Evolutionary conservation across 2,888 invertebrate species (phyloP).

Genomic region (Arrhopalites spinosus): DNA sequence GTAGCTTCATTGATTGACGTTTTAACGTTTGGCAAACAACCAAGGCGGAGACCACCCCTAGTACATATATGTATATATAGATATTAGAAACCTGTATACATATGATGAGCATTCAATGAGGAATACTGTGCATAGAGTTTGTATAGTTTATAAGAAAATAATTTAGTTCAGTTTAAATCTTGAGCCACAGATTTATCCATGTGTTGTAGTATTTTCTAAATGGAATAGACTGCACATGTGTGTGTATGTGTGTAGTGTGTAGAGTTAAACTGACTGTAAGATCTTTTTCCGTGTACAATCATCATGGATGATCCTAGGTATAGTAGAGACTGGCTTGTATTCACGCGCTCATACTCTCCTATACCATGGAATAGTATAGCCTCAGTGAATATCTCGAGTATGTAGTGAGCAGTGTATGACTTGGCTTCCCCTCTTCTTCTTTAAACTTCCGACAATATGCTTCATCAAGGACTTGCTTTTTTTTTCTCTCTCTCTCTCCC

Average conservation of each 20-base stretch:
- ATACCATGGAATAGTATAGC: too few relatives aligned
- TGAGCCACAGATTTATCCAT: constrained; percentile 31
- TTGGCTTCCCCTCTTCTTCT: constrained; percentile 1
- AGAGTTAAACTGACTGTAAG: neutral
- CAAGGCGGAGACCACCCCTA: constrained; percentile 35
- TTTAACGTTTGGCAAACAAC: constrained; percentile 41
- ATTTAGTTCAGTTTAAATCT: constrained; percentile 24
- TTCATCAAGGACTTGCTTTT: constrained; percentile 28
- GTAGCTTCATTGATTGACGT: constrained; percentile 49
- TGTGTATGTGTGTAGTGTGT: neutral
- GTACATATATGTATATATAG: constrained; percentile 1
- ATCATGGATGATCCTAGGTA: too few relatives aligned
- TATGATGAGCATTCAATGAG: too few relatives aligned
- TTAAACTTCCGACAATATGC: constrained; percentile 25
- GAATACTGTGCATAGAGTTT: too few relatives aligned
- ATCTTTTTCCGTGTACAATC: neutral
- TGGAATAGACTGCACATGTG: constrained; percentile 28
- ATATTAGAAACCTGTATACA: too few relatives aligned
- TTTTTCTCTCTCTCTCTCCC: too few relatives aligned
- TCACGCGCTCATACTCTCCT: too few relatives aligned
- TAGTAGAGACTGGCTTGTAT: too few relatives aligned
- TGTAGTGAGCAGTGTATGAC: too few relatives aligned
- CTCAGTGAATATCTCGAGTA: too few relatives aligned
- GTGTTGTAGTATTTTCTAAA: constrained; percentile 16
- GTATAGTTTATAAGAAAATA: constrained; percentile 13